Conservation (phyloP, 2,113 vertebrate genomes). For the Excalfactoria chinensis region DNA sequence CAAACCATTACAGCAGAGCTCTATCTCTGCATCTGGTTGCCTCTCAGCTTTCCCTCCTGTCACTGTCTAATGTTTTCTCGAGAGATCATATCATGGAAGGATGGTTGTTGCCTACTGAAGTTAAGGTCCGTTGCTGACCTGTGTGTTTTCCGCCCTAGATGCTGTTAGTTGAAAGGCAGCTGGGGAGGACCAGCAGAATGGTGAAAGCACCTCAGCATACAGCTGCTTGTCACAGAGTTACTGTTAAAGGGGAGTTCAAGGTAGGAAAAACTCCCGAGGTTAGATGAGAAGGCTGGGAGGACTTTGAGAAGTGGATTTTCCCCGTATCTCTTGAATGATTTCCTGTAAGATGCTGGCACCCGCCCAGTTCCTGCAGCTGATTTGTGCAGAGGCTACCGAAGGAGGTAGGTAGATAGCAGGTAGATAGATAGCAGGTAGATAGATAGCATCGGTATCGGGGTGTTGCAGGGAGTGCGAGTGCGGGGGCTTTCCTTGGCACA, state of each 20-base stretch:
- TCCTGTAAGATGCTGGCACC: neutral
- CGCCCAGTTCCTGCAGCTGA: accelerated
- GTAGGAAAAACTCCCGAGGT: neutral
- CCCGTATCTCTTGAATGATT: neutral
- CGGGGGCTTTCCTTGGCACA: neutral
- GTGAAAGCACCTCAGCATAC: neutral
- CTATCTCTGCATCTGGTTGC: neutral
- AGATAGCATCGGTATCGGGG: neutral
- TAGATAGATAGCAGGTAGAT: too few relatives aligned
- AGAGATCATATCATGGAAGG: neutral
- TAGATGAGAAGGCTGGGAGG: neutral
- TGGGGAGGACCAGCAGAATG: neutral
- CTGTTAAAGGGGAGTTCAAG: neutral
- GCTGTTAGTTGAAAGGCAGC: neutral
- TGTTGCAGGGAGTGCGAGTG: accelerated
- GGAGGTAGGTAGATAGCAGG: too few relatives aligned
- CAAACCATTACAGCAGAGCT: neutral
- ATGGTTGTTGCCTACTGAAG: neutral
- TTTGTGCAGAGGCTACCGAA: neutral
- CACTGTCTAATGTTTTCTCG: neutral
- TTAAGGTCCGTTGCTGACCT: neutral
- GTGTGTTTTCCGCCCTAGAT: neutral
- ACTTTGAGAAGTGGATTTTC: neutral
- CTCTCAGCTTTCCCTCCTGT: neutral
- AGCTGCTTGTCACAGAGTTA: neutral